Evolutionary conservation across 2,888 invertebrate species (phyloP).

Genomic region (Danaus chrysippus): DNA sequence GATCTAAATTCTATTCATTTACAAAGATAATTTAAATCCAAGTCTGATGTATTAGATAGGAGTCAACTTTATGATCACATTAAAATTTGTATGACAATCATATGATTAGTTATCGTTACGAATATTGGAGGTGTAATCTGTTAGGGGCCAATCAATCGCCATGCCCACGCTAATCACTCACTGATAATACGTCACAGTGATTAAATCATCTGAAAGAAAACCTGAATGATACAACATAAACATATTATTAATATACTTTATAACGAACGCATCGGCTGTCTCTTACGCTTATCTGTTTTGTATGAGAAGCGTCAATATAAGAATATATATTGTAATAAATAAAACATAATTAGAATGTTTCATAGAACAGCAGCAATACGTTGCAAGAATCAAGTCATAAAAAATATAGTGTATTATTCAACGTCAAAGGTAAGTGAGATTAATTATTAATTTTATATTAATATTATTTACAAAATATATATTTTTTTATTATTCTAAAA

Average conservation of each 20-base stretch:
- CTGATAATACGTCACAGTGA: conserved; percentile 50
- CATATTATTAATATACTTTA: conserved; percentile 48
- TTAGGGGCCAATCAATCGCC: conserved; percentile 19
- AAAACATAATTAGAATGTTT: conserved; percentile 46
- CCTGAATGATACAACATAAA: conserved; percentile 37
- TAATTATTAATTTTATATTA: not conserved
- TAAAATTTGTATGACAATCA: too few relatives aligned
- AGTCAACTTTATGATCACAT: too few relatives aligned
- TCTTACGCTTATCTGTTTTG: conserved; percentile 39
- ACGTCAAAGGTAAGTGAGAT: conserved; percentile 51
- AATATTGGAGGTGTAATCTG: conserved; percentile 6
- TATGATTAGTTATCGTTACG: too few relatives aligned
- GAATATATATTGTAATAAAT: conserved; percentile 33
- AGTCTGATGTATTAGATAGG: too few relatives aligned
- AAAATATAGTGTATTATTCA: conserved; percentile 56
- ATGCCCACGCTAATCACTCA: conserved; percentile 38
- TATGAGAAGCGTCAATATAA: conserved; percentile 31
- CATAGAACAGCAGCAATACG: conserved; percentile 57
- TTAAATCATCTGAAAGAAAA: conserved; percentile 53
- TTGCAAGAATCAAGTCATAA: conserved; percentile 48
- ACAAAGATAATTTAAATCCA: too few relatives aligned
- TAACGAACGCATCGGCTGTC: conserved; percentile 36
- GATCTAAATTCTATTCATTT: too few relatives aligned
- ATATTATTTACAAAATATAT: not conserved
- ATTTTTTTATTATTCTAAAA: not conserved